Conservation (phyloP, 2,888 invertebrate species). For the Heliconius erato region DNA sequence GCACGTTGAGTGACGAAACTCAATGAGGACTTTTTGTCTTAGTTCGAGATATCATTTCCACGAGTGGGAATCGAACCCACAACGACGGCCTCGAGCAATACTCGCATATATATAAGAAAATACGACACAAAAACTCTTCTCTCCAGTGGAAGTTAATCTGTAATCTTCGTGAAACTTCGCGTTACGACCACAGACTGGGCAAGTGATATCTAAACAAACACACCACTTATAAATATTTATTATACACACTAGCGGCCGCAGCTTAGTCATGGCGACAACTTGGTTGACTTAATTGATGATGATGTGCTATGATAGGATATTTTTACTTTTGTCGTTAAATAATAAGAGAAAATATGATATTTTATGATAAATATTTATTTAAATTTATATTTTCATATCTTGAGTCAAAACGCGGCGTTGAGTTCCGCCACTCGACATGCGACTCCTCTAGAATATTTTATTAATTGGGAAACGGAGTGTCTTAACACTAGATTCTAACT, state of each 20-base stretch:
- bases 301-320: constrained; percentile 33
- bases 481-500: too few species aligned
- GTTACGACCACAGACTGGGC: constrained; percentile 37
- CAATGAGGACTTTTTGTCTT: too few species aligned
- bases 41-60: too few species aligned
- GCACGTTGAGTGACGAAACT: too few species aligned
- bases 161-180: constrained; percentile 10
- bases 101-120: background rate
- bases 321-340: background rate
- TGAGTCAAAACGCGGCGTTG: too few species aligned
- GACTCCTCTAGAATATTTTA: too few species aligned
- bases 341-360: background rate
- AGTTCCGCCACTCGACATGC: too few species aligned
- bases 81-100: background rate
- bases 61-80: too few species aligned
- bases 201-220: constrained; percentile 52
- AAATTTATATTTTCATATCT: too few species aligned
- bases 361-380: too few species aligned
- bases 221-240: constrained; percentile 53
- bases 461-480: too few species aligned
- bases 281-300: constrained; percentile 34
- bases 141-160: constrained; percentile 19
- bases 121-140: background rate
- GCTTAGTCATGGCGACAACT: constrained; percentile 51
- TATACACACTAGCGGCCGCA: constrained; percentile 46